Evolutionary conservation across 2,888 invertebrate genomes (phyloP).

Genomic region (Dynastes tityus): DNA sequence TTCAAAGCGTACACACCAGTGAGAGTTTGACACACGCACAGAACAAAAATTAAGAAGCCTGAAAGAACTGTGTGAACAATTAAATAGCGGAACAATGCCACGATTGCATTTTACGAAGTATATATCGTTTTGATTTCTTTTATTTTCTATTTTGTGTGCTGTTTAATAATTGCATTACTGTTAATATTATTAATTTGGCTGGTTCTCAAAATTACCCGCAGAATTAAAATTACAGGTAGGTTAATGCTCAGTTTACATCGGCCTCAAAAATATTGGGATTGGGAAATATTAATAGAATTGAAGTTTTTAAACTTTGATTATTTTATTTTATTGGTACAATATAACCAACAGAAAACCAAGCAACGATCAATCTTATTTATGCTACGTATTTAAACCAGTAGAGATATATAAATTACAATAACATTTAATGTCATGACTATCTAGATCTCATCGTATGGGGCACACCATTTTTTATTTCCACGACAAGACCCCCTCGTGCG

Average conservation of each 20-base stretch:
- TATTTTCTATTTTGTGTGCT: not conserved
- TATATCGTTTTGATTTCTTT: not conserved
- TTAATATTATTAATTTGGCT: too few species aligned
- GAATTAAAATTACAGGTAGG: too few species aligned
- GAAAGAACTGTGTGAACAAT: too few species aligned
- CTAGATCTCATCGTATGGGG: slow-evolving; percentile 50
- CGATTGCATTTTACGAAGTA: not conserved
- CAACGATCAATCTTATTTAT: slow-evolving; percentile 41
- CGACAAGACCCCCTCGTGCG: slow-evolving; percentile 54
- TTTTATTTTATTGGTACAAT: not conserved
- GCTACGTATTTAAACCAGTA: slow-evolving; percentile 21
- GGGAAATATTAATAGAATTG: too few species aligned
- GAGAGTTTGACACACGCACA: too few species aligned
- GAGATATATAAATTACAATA: slow-evolving; percentile 52
- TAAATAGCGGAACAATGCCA: too few species aligned
- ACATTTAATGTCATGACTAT: slow-evolving; percentile 51
- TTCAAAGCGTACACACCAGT: too few species aligned
- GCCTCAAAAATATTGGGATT: not conserved
- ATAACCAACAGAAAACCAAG: not conserved
- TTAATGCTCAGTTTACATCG: too few species aligned
- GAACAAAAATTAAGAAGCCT: too few species aligned
- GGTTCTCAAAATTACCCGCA: too few species aligned
- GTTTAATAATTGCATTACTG: too few species aligned
- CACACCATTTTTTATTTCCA: slow-evolving; percentile 54
- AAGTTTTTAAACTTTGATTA: not conserved